Evolutionary conservation across 53 echinoderm and acorn worm species (phyloP), one percentile per base, ranked within the genome.

Genomic region (Henricia sp.): DNA sequence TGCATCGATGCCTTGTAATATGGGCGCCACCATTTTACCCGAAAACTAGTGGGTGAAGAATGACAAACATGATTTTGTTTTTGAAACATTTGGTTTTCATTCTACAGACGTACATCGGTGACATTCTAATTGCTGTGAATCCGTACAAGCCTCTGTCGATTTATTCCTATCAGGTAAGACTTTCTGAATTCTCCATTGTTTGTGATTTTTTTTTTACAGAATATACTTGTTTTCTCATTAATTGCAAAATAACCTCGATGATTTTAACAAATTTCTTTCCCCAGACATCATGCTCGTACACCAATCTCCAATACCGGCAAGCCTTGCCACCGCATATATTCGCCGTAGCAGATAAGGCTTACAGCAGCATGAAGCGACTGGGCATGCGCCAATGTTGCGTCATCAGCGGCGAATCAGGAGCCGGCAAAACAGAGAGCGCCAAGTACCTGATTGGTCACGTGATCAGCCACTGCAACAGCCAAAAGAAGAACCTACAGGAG

Each of bases 351-450:
- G 99, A 97, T 74, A 97, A 92, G 60, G 90, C 94, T 17, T 97
- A 92, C 68, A 77, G 92, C 71, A 85, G 90, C 28, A 97, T 97
- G 99, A 83, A 89, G 67, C 74, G 99, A 35, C 90, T 83, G 14
- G 92, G 92, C 34, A 89, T 83, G 37, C 52, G 84, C 44, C 99
- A 97, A 67, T 92, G 94, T 66, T 92, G 94, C 70, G 99, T 97
- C 44, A 97, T 97, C 82, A 97, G 99, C 72, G 99, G 99, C 32
- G 99, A 97, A 76, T 94, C 94, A 14, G 99, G 99, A 3, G 94
- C 99, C n/a, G 99, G 99, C 13, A 97, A 97, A 80, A 97, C 99
- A 1, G 99, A 97, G 70, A 97, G 86, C 36, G 92, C 99, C 0
- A 97, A 97, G 75, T 94, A 94, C 51, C 69, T 97, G 62, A 94